Conservation (phyloP, 2,113 vertebrate species). For the Crotophaga sulcirostris region DNA sequence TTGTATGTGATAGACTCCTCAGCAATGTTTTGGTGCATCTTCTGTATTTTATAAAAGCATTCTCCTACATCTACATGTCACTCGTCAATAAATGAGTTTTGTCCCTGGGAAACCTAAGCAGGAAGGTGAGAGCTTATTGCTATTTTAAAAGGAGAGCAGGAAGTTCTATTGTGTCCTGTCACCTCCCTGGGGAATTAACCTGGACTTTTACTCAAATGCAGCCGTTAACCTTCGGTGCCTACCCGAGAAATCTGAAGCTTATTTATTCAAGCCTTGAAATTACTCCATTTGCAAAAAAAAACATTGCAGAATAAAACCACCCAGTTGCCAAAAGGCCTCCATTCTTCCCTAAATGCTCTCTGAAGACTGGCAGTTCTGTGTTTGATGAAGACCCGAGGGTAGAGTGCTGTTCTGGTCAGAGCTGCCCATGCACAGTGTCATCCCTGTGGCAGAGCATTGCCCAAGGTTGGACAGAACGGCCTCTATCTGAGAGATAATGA, state of each 20-base stretch:
- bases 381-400: neutral
- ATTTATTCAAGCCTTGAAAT: neutral
- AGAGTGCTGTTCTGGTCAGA: too few species aligned
- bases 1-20: neutral
- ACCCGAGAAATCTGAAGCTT: neutral
- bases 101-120: neutral
- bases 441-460: neutral
- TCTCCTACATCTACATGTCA: neutral
- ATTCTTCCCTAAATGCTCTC: neutral
- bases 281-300: neutral
- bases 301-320: neutral
- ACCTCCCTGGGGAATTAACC: neutral
- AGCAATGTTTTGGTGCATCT: neutral
- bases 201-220: neutral
- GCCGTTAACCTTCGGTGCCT: neutral
- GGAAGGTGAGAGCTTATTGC: neutral
- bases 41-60: neutral
- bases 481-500: neutral
- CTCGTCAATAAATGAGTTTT: neutral
- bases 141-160: neutral
- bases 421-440: fast-evolving
- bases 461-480: neutral
- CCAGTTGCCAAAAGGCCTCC: neutral
- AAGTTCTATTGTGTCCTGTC: neutral
- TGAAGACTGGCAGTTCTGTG: neutral